phyloP scores from a whole-genome alignment of 2,113 vertebrate genomes.

The Campylorhamphus procurvoides region DNA sequence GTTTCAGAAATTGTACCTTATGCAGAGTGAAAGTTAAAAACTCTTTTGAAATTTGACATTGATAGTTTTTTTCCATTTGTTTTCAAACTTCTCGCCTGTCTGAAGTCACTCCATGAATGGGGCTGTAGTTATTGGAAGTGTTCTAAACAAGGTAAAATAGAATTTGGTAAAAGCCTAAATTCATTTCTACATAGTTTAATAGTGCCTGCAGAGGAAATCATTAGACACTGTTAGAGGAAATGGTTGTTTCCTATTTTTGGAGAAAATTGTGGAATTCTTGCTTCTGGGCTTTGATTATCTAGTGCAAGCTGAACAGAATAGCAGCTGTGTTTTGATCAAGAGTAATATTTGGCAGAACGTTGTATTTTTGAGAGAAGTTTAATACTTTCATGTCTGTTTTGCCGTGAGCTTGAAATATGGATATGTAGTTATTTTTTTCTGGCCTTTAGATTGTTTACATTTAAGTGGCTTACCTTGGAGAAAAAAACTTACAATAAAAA shows the following conservation, averaged over 20 bases:
- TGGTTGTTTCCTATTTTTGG: background rate
- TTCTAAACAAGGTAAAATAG: background rate
- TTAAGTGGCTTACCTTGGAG: background rate
- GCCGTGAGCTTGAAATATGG: background rate
- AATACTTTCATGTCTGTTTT: background rate
- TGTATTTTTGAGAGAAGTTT: background rate
- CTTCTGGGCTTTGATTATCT: background rate
- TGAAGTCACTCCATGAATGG: background rate
- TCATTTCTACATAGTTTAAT: background rate
- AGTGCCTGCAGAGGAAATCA: background rate
- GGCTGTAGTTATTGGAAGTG: background rate
- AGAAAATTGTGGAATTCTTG: background rate
- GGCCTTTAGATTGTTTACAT: background rate
- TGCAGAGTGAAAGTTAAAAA: background rate
- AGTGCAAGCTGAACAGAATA: background rate
- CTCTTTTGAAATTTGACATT: background rate
- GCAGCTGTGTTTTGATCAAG: background rate
- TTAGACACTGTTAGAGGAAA: background rate
- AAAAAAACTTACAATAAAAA: background rate
- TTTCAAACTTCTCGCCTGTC: background rate
- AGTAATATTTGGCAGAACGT: background rate
- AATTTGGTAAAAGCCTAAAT: background rate
- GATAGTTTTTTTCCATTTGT: background rate
- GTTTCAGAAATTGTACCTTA: background rate
- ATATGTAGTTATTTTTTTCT: background rate